Base-by-base conservation (phyloP, 2,113 vertebrate genomes). In the Typhlomys cinereus region DNA sequence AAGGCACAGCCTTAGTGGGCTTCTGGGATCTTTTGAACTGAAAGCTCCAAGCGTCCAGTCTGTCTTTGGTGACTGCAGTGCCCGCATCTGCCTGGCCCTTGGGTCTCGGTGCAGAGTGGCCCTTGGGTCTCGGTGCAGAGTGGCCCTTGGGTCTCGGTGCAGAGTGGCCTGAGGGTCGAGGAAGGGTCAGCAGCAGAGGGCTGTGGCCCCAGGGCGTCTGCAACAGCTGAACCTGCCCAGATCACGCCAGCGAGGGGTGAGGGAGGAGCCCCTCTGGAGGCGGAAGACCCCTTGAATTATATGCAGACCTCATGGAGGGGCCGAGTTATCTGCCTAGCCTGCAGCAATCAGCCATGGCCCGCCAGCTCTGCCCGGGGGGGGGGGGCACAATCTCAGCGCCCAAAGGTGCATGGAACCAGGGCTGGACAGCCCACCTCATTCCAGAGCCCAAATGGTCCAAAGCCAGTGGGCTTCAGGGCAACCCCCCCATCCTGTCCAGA, bases 231-330 rank as follows among this genome's bases (percentile, higher is more conserved):
- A 21, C 7, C 85, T 2, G 36, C 0, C n/a, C 21, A 10, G 44
- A 13, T 15, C 69, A 31, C 23, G 27, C 31, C 20, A 17, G 17
- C 23, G 61, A 10, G 6, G 52, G 14, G 13, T 34, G 17, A 46
- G 39, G 41, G 20, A n/a, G 31, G 41, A 31, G 31, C 11, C 20
- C 34, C 20, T 29, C 11, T 1, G 39, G 10, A n/a, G 54, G 70
- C 67, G 36, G 13, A 59, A 15, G 20, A 20, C 61, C 27, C 13
- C 9, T 34, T 3, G 9, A 39, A 17, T 1, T 44, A 39, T 41
- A 50, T 41, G n/a, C n/a, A 6, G 1, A 6, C 7, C 1, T 0
- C 59, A 52, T 36, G 41, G 0, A 50, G 21, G 2, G 1, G 6
- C 15, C 13, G 34, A 36, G 64, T 64, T 48, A 34, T 67, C 36